These are phyloP conservation scores for Anthoscopus minutus DNA, from an alignment of 2,113 vertebrate species.

Conservation along the genomic window DNA sequence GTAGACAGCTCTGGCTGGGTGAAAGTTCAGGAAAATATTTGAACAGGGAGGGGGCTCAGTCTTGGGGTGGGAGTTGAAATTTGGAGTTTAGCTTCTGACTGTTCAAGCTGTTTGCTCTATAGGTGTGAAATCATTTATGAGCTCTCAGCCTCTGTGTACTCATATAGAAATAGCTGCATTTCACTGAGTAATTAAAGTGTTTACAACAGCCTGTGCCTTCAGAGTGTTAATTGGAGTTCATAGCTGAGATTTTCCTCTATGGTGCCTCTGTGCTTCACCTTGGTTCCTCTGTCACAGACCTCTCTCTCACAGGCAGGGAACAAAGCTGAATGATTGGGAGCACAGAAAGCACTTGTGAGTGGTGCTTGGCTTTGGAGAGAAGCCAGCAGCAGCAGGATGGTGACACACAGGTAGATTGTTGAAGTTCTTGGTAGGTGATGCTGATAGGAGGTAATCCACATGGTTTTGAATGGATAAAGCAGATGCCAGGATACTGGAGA, in stretches of 20 bases:
- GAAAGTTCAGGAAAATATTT: constrained; percentile 42
- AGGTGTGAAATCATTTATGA: constrained; percentile 22
- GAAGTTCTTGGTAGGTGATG: background rate
- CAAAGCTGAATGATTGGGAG: background rate
- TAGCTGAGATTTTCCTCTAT: background rate
- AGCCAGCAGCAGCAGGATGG: background rate
- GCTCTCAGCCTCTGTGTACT: background rate
- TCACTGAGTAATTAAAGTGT: background rate
- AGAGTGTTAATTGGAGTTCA: background rate
- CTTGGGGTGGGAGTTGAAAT: background rate
- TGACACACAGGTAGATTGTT: background rate
- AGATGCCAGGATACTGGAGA: background rate
- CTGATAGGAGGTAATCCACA: background rate
- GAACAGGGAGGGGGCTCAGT: background rate
- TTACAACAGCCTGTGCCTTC: background rate
- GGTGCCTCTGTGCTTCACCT: background rate
- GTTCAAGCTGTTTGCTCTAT: background rate
- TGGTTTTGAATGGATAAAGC: background rate
- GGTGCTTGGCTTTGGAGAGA: background rate
- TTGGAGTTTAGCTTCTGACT: background rate
- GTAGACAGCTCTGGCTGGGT: background rate
- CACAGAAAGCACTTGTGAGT: background rate
- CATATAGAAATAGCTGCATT: background rate
- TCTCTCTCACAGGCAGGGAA: background rate
- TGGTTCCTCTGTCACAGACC: background rate